These are phyloP conservation scores for Galerucella calmariensis DNA, from an alignment of 2,888 invertebrate genomes.

Conservation along the genomic window DNA sequence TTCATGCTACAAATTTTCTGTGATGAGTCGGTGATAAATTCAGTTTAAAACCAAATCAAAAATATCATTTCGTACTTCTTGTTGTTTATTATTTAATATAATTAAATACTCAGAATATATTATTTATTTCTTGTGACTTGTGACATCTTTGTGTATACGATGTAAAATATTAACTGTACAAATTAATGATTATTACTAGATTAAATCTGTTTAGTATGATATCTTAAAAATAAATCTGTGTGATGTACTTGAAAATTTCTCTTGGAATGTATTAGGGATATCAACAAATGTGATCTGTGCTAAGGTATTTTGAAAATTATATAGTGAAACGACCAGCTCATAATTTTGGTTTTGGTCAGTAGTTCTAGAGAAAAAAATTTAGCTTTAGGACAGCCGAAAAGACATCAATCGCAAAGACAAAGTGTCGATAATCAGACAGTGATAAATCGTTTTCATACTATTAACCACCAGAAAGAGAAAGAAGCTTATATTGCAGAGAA, in stretches of 20 bases:
- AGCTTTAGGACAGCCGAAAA: too few relatives aligned
- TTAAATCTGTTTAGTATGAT: constrained; percentile 18
- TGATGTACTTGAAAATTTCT: constrained; percentile 31
- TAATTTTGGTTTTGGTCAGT: too few relatives aligned
- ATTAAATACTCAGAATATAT: constrained; percentile 28
- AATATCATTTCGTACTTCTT: constrained; percentile 12
- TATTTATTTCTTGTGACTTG: constrained; percentile 37
- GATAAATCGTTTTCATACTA: too few relatives aligned
- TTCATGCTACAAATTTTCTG: too few relatives aligned
- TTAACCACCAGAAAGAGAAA: too few relatives aligned
- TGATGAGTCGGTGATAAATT: neutral
- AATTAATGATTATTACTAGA: constrained; percentile 43
- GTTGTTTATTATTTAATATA: constrained; percentile 33
- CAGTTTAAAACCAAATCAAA: neutral
- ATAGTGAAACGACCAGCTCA: neutral
- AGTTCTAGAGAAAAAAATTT: too few relatives aligned
- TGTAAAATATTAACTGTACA: constrained; percentile 62
- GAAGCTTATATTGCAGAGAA: too few relatives aligned
- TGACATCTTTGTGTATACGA: constrained; percentile 53
- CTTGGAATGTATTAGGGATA: constrained; percentile 23
- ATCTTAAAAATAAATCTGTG: constrained; percentile 19
- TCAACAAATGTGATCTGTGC: constrained; percentile 10
- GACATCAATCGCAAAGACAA: too few relatives aligned
- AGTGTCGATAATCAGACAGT: too few relatives aligned
- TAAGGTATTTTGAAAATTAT: neutral